Base-by-base conservation (phyloP, 2,797 vertebrate species). In the Clarias pachynema region DNA sequence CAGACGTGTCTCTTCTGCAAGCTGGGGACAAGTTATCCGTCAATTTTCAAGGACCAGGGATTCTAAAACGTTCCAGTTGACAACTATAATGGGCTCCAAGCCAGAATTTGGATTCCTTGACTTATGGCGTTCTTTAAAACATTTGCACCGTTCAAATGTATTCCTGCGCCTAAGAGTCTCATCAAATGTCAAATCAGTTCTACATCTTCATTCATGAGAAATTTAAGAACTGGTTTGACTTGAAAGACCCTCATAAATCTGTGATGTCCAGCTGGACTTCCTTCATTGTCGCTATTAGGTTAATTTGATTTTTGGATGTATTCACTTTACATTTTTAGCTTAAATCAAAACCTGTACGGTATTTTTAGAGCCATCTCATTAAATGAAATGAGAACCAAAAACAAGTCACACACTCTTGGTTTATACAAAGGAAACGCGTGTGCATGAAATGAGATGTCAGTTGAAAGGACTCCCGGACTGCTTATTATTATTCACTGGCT, bases 391-490 rank as follows among this genome's bases (percentile, higher is more conserved):
- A 78, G 15, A 60, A 37, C 31, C 34, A n/a, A 79, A 31, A 62
- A 40, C 26, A 75, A 1, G 26, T 57, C 26, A 57, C 20, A 24
- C 74, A 24, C 56, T 24, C n/a, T 5, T 57, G 73, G 44, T 68
- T 80, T 70, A 66, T 6, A 60, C 73, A 37, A 49, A 65, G 15
- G 31, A 34, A 59, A 63, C n/a, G 29, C 49, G 44, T 24, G 24
- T 1, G 40, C 86, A 87, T 79, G 79, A 84, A 49, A 79, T 77
- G 24, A 73, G 34, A 22, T 77, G 77, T 86, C 83, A 22, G 66
- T 34, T 80, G 53, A 89, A 86, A 87, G 73, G 44, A 75, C 82
- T 65, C 82, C 60, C 74, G 7, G 8, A 68, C 68, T 18, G 31
- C 81, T 77, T 80, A 79, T 81, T 85, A 79, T 75, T 85, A 82